These are phyloP conservation scores for Cactoblastis cactorum DNA, from an alignment of 2,888 invertebrate species.

Conservation along the genomic window DNA sequence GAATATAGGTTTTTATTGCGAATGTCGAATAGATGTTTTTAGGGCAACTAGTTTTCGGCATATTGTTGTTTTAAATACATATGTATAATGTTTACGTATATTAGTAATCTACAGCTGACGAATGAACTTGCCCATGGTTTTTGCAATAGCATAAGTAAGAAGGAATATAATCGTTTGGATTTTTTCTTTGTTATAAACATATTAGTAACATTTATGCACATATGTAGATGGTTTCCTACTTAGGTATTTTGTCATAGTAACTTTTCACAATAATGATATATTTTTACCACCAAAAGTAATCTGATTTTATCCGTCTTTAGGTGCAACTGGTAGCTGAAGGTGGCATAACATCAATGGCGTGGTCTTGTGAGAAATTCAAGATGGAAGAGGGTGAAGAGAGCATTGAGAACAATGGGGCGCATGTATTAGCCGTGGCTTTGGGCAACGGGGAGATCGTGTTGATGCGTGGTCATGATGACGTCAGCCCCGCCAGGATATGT, in stretches of 20 bases:
- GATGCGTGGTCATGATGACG: conserved; percentile 94
- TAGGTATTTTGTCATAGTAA: no score
- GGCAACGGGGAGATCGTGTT: conserved; percentile 93
- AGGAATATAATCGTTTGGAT: no score
- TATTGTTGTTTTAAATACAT: no score
- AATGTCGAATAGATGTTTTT: not conserved
- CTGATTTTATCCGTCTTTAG: conserved; percentile 29
- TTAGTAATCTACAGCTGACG: no score
- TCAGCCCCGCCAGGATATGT: conserved; percentile 91
- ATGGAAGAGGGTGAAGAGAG: conserved; percentile 96
- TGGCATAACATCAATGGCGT: conserved; percentile 94
- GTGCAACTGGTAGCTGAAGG: conserved; percentile 92
- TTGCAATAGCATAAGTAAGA: no score
- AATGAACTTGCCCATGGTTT: no score
- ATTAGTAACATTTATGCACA: no score
- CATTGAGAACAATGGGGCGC: conserved; percentile 80
- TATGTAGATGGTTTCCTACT: no score
- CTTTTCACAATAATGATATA: not conserved
- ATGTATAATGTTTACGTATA: no score
- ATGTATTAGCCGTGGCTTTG: conserved; percentile 92
- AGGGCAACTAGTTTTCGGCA: not conserved
- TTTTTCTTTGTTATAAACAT: no score
- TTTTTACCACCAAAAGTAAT: no score
- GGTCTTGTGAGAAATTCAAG: conserved; percentile 98
- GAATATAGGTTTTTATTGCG: not conserved